These are phyloP conservation scores for Bradypodion pumilum DNA, from an alignment of 2,797 vertebrate species.

Conservation along the genomic window DNA sequence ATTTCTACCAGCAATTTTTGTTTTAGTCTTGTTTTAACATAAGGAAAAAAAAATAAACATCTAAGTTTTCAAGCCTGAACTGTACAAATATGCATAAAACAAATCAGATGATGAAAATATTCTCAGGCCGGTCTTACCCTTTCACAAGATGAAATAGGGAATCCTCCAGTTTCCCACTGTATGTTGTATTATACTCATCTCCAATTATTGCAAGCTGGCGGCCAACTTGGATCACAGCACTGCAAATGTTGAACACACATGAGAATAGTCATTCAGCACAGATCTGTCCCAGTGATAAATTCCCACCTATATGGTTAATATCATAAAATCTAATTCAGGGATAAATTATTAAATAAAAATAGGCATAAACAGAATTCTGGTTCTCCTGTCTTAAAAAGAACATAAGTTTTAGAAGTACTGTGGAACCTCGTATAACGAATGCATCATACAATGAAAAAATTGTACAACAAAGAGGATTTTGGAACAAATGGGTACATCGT, in stretches of 20 bases:
- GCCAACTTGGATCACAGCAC: slow-evolving; percentile 76
- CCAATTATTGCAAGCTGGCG: slow-evolving; percentile 87
- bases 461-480: no score
- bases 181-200: slow-evolving; percentile 80
- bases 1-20: no score
- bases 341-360: neutral
- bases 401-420: neutral
- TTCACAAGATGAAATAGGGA: slow-evolving; percentile 53
- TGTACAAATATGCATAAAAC: neutral
- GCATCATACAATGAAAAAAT: no score
- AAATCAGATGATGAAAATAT: neutral
- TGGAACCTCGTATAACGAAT: no score
- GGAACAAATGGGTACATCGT: no score
- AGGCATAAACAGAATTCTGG: neutral
- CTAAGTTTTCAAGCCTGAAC: neutral
- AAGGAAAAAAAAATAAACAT: neutral
- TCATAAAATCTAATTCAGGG: neutral
- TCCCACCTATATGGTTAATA: neutral
- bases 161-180: slow-evolving; percentile 55
- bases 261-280: neutral
- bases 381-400: neutral
- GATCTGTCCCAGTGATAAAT: neutral
- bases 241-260: slow-evolving; percentile 39
- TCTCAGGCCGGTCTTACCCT: slow-evolving; percentile 40
- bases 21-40: neutral